Evolutionary conservation across 2,113 vertebrate genomes (phyloP).

Genomic region (Tyto alba): DNA sequence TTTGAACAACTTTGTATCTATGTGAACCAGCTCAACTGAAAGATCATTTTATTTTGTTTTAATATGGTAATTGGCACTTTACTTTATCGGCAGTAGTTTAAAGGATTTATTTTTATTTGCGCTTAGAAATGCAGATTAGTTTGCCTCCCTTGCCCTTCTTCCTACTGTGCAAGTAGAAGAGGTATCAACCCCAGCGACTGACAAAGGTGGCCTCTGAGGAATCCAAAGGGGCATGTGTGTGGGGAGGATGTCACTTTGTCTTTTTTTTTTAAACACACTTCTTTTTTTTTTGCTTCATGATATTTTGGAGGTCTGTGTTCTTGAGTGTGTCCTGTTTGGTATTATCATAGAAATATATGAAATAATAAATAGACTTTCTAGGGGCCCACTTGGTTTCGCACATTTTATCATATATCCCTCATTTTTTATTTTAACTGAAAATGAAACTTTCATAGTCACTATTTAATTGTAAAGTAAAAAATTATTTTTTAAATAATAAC

Average conservation of each 20-base stretch:
- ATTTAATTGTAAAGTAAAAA: neutral
- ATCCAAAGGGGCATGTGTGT: neutral
- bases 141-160: neutral
- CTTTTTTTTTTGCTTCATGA: neutral
- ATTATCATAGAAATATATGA: neutral
- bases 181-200: neutral
- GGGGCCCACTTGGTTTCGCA: neutral
- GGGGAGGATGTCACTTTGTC: neutral
- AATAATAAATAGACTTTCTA: neutral
- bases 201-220: neutral
- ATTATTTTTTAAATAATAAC: neutral
- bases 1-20: neutral
- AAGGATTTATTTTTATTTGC: constrained; percentile 27
- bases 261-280: neutral
- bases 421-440: neutral
- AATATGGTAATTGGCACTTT: neutral
- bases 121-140: constrained; percentile 28
- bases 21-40: constrained; percentile 26
- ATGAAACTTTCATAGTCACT: neutral
- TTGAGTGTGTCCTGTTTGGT: neutral
- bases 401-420: neutral
- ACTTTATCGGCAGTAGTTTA: constrained; percentile 8
- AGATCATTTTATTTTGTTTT: constrained; percentile 13
- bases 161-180: neutral
- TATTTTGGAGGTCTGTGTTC: neutral